Conservation (phyloP, 1,140 invertebrate genomes). For the Yoshiicerus persimilis region DNA sequence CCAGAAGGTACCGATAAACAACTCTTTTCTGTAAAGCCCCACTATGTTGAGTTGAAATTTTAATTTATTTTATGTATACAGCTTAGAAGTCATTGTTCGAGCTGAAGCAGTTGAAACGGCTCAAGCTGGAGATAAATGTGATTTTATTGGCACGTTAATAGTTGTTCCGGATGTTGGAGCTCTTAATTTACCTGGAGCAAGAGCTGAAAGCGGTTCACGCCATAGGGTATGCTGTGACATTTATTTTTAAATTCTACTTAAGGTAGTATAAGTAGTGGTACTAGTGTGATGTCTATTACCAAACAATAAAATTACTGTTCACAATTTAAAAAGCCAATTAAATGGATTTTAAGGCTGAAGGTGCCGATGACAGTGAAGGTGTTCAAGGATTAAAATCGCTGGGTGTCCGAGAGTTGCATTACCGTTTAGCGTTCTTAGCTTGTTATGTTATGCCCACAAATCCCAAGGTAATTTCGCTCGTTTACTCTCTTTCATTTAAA, state of each 20-base stretch:
- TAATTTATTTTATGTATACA: constrained; percentile 52
- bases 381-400: constrained; percentile 88
- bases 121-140: constrained; percentile 87
- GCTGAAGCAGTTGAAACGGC: constrained; percentile 95
- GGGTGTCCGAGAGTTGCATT: constrained; percentile 93
- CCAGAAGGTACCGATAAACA: constrained; percentile 67
- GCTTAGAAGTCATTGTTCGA: constrained; percentile 93
- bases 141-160: constrained; percentile 96
- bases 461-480: constrained; percentile 60
- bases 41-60: too few species aligned
- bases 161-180: constrained; percentile 94
- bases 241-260: not conserved
- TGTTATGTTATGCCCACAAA: constrained; percentile 87
- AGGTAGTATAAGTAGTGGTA: too few species aligned
- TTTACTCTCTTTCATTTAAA: too few species aligned
- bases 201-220: constrained; percentile 75
- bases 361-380: constrained; percentile 79
- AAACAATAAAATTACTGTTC: too few species aligned
- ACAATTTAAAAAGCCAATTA: constrained; percentile 11
- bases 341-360: constrained; percentile 55
- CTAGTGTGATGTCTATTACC: too few species aligned
- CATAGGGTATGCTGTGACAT: constrained; percentile 66
- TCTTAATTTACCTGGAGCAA: constrained; percentile 80
- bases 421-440: constrained; percentile 91
- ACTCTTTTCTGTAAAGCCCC: too few species aligned